These are phyloP conservation scores for Ooceraea biroi DNA, from an alignment of 1,140 invertebrate species.

Conservation along the genomic window DNA sequence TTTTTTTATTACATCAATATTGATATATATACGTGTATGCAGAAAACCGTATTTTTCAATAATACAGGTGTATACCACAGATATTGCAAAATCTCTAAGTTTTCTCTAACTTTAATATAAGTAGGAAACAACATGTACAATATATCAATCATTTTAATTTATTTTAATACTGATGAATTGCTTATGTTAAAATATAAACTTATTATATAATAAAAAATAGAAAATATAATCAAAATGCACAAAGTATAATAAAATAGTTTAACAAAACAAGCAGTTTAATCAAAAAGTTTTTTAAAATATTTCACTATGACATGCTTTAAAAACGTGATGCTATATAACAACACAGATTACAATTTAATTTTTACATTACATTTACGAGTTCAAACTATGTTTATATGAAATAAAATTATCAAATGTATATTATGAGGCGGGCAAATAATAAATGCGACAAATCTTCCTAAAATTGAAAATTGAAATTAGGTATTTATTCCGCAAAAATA, in stretches of 20 bases:
- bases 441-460: not conserved
- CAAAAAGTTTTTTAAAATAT: not conserved
- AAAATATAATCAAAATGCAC: not conserved
- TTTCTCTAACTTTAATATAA: not conserved
- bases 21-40: not conserved
- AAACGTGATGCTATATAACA: not conserved
- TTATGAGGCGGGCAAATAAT: not conserved
- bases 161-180: not conserved
- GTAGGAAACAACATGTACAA: not conserved
- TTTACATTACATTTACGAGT: conserved; percentile 3
- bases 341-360: too few relatives aligned
- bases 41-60: not conserved
- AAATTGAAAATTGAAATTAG: not conserved
- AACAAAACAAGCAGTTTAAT: not conserved
- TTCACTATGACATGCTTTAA: not conserved
- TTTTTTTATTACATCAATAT: conserved; percentile 51
- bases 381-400: conserved; percentile 9
- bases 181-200: not conserved
- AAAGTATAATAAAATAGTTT: not conserved
- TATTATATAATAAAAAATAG: not conserved
- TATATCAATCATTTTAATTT: not conserved
- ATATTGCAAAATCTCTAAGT: not conserved
- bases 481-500: not conserved
- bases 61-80: not conserved
- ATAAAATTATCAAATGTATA: not conserved